Percentiles rank a stretch among this genome's conserved stretches.
phyloP scores from a whole-genome alignment of 2,113 vertebrate species.

The Chrysochloris asiatica region DNA sequence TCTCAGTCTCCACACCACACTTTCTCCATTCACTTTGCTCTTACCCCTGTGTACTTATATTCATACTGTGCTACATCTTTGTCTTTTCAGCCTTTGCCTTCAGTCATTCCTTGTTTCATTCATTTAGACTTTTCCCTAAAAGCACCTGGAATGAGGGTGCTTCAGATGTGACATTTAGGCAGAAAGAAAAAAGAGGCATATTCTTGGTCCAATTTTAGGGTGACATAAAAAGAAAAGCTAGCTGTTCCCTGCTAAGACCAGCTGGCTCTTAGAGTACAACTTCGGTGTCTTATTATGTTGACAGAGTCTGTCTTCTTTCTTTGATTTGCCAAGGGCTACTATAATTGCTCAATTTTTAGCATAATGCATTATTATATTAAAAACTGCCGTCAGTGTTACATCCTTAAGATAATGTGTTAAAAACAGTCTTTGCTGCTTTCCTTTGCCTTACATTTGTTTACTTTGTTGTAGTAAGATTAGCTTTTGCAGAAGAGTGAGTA shows the following conservation, averaged over 20 bases:
- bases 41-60: rapidly evolving
- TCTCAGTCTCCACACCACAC: too few relatives aligned
- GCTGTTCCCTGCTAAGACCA: not conserved
- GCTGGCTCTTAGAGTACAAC: not conserved
- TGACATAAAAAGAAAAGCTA: not conserved
- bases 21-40: not conserved
- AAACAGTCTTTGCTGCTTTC: not conserved
- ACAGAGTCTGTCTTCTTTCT: not conserved
- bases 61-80: not conserved
- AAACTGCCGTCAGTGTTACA: not conserved
- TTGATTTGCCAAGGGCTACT: not conserved
- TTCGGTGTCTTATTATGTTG: not conserved
- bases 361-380: not conserved
- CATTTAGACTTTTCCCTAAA: not conserved
- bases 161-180: not conserved
- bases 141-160: not conserved
- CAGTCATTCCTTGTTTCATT: not conserved
- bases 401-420: not conserved
- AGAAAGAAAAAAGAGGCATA: not conserved
- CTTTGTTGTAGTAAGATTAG: not conserved
- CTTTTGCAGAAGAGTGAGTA: not conserved
- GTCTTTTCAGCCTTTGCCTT: not conserved
- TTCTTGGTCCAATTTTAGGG: not conserved
- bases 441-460: not conserved
- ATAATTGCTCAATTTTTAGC: not conserved